A percentile compares a stretch with the other conserved stretches of the same genome.
These are phyloP conservation scores for Nesospiza acunhae DNA, from an alignment of 2,113 vertebrate species.

Conservation along the genomic window DNA sequence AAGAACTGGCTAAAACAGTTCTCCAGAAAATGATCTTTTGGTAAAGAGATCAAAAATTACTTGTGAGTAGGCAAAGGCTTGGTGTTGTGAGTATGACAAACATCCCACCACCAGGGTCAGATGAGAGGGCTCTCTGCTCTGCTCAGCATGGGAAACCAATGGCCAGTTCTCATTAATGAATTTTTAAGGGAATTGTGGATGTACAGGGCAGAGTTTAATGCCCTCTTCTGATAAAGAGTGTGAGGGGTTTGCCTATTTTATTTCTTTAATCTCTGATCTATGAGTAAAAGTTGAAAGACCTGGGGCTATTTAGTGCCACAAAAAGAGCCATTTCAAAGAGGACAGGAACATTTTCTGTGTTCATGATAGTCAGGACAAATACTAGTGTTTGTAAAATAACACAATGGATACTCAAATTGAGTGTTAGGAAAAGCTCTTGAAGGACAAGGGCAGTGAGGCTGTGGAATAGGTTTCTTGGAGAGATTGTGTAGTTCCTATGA, in stretches of 20 bases:
- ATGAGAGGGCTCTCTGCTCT: neutral
- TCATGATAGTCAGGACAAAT: neutral
- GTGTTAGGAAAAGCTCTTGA: neutral
- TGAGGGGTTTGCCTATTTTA: neutral
- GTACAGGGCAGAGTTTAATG: neutral
- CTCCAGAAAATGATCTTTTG: neutral
- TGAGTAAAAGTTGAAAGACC: neutral
- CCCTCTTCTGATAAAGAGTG: neutral
- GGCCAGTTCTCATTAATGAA: neutral
- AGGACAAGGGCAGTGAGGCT: neutral
- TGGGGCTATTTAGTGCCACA: neutral
- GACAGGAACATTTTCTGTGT: neutral
- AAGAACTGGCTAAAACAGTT: neutral
- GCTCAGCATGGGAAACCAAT: neutral
- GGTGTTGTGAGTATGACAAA: neutral
- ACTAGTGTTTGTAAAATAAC: neutral
- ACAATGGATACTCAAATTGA: neutral
- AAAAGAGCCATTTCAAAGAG: neutral
- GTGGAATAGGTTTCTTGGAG: neutral
- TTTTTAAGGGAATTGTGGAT: neutral
- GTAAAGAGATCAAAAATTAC: neutral
- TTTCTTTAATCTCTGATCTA: neutral
- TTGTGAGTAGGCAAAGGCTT: neutral
- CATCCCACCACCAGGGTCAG: neutral
- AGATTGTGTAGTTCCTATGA: neutral